These are phyloP conservation scores for Aphelenchoides fujianensis DNA, from an alignment of 1,140 invertebrate species.

Conservation along the genomic window DNA sequence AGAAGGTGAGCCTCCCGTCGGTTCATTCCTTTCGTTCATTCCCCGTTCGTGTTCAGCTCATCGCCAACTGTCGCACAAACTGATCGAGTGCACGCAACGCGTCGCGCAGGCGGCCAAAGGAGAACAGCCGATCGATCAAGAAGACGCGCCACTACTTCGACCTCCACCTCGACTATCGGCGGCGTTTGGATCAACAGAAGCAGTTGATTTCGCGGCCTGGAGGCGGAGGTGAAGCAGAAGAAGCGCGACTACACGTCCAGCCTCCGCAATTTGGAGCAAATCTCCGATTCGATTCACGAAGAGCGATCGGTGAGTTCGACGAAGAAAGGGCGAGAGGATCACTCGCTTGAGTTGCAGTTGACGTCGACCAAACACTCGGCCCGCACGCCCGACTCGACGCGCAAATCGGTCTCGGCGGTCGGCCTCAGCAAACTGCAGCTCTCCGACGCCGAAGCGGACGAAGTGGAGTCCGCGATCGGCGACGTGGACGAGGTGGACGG, in stretches of 20 bases:
- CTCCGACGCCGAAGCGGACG: no score
- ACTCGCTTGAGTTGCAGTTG: no score
- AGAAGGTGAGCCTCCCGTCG: constrained; percentile 55
- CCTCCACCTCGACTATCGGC: constrained; percentile 46
- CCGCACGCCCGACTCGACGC: constrained; percentile 30
- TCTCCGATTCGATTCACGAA: constrained; percentile 57
- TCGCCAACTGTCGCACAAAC: constrained; percentile 63
- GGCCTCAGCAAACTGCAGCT: no score
- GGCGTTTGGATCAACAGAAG: constrained; percentile 50
- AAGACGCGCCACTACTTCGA: constrained; percentile 57
- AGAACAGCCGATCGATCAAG: constrained; percentile 66
- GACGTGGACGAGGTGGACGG: neutral
- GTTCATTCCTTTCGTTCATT: neutral
- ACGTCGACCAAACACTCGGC: neutral
- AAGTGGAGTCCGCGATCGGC: no score
- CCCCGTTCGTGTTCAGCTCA: constrained; percentile 50
- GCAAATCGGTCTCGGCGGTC: constrained; percentile 13
- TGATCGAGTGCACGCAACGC: constrained; percentile 65
- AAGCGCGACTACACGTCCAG: constrained; percentile 56
- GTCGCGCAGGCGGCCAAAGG: constrained; percentile 66
- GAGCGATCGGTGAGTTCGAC: constrained; percentile 43
- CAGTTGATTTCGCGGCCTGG: constrained; percentile 44
- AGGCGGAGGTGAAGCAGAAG: constrained; percentile 54
- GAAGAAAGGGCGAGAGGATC: no score
- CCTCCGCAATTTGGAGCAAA: constrained; percentile 52